A percentile compares a stretch with the other conserved stretches of the same genome.
phyloP scores from a whole-genome alignment of 2,113 vertebrate species.

The Malurus cyaneus region DNA sequence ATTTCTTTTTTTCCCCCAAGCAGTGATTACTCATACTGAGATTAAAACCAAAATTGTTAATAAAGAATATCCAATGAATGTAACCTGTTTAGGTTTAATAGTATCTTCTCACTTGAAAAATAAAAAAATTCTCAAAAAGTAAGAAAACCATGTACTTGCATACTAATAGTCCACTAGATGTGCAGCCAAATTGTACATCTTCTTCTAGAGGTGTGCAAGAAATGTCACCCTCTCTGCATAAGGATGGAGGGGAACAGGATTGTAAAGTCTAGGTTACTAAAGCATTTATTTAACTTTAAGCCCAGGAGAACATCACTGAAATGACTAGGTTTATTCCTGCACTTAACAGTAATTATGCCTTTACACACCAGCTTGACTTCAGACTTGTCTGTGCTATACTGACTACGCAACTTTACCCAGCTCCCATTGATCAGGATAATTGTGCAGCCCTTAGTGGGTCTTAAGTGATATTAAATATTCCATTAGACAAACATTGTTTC shows the following conservation, averaged over 20 bases:
- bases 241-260: not conserved
- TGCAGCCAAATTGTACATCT: not conserved
- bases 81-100: not conserved
- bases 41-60: not conserved
- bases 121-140: not conserved
- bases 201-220: not conserved
- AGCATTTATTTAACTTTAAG: not conserved
- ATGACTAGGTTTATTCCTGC: not conserved
- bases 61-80: not conserved
- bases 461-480: slow-evolving; percentile 9
- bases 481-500: slow-evolving; percentile 34
- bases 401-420: not conserved
- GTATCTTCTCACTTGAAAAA: not conserved
- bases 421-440: not conserved
- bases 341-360: not conserved
- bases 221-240: not conserved
- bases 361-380: not conserved
- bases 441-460: not conserved
- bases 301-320: not conserved
- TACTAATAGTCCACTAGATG: not conserved
- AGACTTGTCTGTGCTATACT: not conserved
- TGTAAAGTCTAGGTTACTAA: not conserved
- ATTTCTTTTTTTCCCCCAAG: not conserved
- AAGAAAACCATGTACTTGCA: not conserved
- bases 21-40: not conserved